A percentile compares a stretch with the other conserved stretches of the same genome.
These are phyloP conservation scores for Regulus satrapa DNA, from an alignment of 2,113 vertebrate species.

Conservation along the genomic window DNA sequence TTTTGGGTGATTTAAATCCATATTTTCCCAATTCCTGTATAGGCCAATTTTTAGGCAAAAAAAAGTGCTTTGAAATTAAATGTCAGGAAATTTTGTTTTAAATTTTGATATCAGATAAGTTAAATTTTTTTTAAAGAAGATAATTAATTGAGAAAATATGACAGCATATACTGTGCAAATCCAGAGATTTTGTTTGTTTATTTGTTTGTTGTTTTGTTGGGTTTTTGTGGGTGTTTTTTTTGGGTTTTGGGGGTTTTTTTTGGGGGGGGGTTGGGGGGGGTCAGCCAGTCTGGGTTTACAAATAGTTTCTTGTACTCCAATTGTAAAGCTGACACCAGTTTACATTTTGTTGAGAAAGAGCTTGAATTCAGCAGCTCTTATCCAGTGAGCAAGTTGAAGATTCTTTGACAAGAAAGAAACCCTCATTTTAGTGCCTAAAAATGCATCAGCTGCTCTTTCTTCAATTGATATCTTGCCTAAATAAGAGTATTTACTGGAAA, in stretches of 20 bases:
- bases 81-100: neutral
- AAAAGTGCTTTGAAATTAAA: neutral
- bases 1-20: neutral
- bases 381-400: neutral
- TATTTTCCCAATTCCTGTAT: neutral
- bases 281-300: neutral
- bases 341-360: neutral
- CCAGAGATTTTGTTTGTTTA: neutral
- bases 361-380: neutral
- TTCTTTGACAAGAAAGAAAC: neutral
- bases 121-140: neutral
- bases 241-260: neutral
- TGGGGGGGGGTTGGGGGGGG: too few species aligned
- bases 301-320: neutral
- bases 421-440: neutral
- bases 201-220: neutral
- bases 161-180: neutral
- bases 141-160: neutral
- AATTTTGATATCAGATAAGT: neutral
- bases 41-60: neutral
- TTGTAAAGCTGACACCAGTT: neutral
- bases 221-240: neutral
- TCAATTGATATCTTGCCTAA: neutral
- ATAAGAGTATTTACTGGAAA: neutral
- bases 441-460: neutral